Percentiles rank a stretch among this genome's conserved stretches.
phyloP scores from a whole-genome alignment of 2,113 vertebrate genomes.

The Dinomys branickii region DNA sequence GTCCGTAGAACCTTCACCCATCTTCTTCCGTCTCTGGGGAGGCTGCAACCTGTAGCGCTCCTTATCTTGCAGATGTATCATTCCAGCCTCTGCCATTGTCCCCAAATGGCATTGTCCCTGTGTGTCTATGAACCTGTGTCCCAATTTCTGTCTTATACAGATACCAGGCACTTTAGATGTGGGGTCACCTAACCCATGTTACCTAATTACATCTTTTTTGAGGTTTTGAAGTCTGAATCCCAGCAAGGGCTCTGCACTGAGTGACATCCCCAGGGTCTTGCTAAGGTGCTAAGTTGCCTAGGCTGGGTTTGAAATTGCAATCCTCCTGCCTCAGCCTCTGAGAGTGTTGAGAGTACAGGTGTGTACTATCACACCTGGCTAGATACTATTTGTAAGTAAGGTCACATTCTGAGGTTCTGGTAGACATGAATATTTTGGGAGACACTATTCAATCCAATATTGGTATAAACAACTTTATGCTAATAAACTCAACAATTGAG shows the following conservation, averaged over 20 bases:
- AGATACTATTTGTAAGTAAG: background rate
- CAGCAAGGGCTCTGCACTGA: background rate
- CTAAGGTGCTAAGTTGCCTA: background rate
- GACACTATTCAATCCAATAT: background rate
- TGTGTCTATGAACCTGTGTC: background rate
- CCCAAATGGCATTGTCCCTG: background rate
- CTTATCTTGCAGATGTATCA: background rate
- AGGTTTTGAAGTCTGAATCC: background rate
- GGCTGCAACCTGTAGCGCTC: background rate
- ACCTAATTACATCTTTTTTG: background rate
- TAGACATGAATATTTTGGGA: background rate
- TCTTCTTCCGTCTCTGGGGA: background rate
- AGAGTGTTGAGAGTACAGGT: background rate
- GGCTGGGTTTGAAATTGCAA: background rate
- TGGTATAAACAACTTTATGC: background rate
- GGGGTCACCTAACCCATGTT: background rate
- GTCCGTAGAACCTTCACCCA: background rate
- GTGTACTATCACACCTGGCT: background rate
- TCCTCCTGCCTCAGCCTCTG: background rate
- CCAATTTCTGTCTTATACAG: background rate
- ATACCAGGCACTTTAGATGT: background rate
- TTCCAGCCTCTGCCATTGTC: background rate
- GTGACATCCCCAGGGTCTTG: background rate
- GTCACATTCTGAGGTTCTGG: background rate
- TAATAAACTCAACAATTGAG: background rate